Evolutionary conservation across 2,888 invertebrate genomes (phyloP), one percentile per base, ranked within the genome.

Genomic region (Nomada hirtipes): DNA sequence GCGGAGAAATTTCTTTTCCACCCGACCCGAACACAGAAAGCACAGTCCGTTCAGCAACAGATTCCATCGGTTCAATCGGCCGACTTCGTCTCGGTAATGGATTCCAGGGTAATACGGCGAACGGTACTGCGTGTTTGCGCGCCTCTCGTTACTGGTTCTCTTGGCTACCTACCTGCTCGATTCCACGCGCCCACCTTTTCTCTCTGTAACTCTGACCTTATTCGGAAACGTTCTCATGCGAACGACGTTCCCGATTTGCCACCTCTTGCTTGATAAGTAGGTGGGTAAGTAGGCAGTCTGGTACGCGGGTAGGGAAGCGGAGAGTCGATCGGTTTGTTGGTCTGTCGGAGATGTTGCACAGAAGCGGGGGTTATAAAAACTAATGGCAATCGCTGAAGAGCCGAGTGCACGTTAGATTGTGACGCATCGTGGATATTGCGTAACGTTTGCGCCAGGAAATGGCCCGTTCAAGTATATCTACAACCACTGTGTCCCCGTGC

Each of bases 181-280:
- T 88, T 86, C 86, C 82, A 68, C 72, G 74, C 63, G 90, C 91
- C 89, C 90, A 91, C 91, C 87, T 87, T 85, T 86, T 86, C 89
- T 88, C 89, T 90, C 26, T 87, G 89, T 88, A 85, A 88, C 88
- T 90, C 91, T 92, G 90, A 92, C 93, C 92, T 93, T 93, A 93
- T 93, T 93, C 92, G 93, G 93, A 91, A 91, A 91, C 91, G 92
- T 92, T 92, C 91, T 91, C 90, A 88, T 84, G 91, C 90, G 90
- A 89, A 91, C 91, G 91, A 91, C 86, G 89, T 88, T 87, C 84
- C 82, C 83, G 85, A 87, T 83, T 84, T 86, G 82, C 80, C 86
- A 83, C 78, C 85, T 84, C 82, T 64, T 59, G 76, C 44, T n/a
- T 23, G 76, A 42, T 59, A 76, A 79, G 82, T 76, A 86, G 82